A percentile compares a stretch with the other conserved stretches of the same genome.
Evolutionary conservation across 2,113 vertebrate species (phyloP).

Genomic region (Rhadina sibilatrix): DNA sequence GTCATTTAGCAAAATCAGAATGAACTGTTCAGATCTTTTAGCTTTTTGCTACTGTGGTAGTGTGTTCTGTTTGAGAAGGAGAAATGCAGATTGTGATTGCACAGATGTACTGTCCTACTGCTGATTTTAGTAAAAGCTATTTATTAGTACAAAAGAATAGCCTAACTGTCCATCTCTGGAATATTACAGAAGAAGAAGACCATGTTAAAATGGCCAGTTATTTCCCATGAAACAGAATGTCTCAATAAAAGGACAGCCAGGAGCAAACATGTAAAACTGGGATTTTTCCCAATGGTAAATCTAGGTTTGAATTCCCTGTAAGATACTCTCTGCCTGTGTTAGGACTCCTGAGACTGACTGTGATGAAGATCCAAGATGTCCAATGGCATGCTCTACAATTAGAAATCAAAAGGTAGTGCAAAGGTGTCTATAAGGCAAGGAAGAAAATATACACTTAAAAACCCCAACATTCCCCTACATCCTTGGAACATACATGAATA

Average conservation of each 20-base stretch:
- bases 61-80: not conserved
- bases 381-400: not conserved
- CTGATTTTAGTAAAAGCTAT: not conserved
- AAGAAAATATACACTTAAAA: not conserved
- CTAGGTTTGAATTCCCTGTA: not conserved
- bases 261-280: not conserved
- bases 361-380: not conserved
- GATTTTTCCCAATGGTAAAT: not conserved
- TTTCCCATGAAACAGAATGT: not conserved
- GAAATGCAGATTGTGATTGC: not conserved
- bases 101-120: not conserved
- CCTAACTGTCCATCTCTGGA: not conserved
- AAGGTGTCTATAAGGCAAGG: not conserved
- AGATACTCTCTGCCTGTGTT: not conserved
- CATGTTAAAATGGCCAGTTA: not conserved
- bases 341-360: not conserved
- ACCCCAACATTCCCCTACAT: not conserved
- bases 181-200: not conserved
- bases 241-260: not conserved
- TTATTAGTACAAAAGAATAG: not conserved
- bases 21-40: not conserved
- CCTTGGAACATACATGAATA: not conserved
- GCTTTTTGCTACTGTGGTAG: not conserved
- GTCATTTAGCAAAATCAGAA: not conserved
- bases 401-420: not conserved